Evolutionary conservation across 2,888 invertebrate species (phyloP).

Genomic region (Odontocolon sp.): DNA sequence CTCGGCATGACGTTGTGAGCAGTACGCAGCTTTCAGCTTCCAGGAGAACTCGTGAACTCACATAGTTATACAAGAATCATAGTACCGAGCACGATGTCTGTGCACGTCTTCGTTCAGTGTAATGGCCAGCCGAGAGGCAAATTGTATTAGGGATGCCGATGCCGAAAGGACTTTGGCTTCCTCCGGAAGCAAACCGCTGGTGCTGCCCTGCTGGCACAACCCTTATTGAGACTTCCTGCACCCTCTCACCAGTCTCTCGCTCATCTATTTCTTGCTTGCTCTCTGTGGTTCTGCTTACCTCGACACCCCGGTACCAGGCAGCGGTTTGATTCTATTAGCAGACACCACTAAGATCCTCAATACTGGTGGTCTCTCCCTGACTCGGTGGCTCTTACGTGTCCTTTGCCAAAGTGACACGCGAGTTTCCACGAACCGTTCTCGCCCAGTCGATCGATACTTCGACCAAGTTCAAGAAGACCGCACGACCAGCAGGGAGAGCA

Average conservation of each 20-base stretch:
- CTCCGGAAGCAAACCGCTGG: slow-evolving; percentile 48
- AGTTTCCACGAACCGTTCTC: slow-evolving; percentile 38
- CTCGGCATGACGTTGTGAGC: background rate
- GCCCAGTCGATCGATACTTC: slow-evolving; percentile 53
- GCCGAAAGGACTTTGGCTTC: slow-evolving; percentile 70
- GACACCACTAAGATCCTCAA: slow-evolving; percentile 61
- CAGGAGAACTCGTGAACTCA: background rate
- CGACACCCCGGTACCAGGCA: slow-evolving; percentile 34
- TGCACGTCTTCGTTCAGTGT: slow-evolving; percentile 67
- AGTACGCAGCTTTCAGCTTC: background rate
- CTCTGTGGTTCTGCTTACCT: slow-evolving; percentile 12
- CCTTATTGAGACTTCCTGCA: background rate
- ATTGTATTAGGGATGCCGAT: slow-evolving; percentile 73
- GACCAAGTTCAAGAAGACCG: slow-evolving; percentile 37
- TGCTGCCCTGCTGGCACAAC: slow-evolving; percentile 25
- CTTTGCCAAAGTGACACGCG: slow-evolving; percentile 45
- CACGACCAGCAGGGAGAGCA: slow-evolving; percentile 9
- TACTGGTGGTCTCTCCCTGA: slow-evolving; percentile 11
- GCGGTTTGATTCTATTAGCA: slow-evolving; percentile 72
- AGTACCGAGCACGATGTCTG: slow-evolving; percentile 10
- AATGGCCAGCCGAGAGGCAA: slow-evolving; percentile 73
- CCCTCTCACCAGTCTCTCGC: slow-evolving; percentile 21
- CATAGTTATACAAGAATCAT: slow-evolving; percentile 15
- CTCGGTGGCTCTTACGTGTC: slow-evolving; percentile 14
- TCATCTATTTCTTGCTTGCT: slow-evolving; percentile 32